Base-by-base conservation (phyloP, 2,113 vertebrate species). In the Sylvietta virens region DNA sequence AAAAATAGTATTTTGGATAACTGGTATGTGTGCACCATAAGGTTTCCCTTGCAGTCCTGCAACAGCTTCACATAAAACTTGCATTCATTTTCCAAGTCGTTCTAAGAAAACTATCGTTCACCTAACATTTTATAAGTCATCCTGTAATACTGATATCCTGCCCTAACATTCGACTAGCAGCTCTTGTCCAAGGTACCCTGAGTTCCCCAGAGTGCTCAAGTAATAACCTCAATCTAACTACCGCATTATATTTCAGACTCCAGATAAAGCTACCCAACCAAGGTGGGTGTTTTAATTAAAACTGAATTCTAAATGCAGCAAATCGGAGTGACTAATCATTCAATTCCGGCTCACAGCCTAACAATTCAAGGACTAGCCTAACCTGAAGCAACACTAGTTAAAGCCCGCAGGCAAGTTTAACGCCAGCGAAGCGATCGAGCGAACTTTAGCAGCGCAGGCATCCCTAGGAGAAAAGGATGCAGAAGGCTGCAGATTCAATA, bases 101-200 rank as follows among this genome's bases (percentile, higher is more conserved):
- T 83, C 30, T 28, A 62, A 47, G 18, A 54, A 86, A 92, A 53
- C 19, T 11, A 21, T 15, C 0, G 0, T 61, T 73, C 31, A n/a
- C 12, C 45, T 39, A 44, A 44, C 9, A 13, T 65, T 76, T 81
- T n/a, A 61, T 61, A 69, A 56, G 14, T 23, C 61, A 51, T 26
- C 22, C 76, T 24, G 27, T 47, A 56, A 62, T 22, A 27, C 56
- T 27, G 24, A 86, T 54, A 69, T 12, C 39, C 53, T 61, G 45
- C 51, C 31, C 26, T 37, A 86, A 48, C 33, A 47, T 44, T 12
- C 48, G 51, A 84, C 67, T 37, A 90, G 71, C 71, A 90, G 88
- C 81, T 96, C 81, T 86, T 96, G 92, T 95, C 94, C 93, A 90
- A 96, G 90, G 92, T 96, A 95, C 88, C 47, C 93, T 11, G 20